phyloP scores from a whole-genome alignment of 2,797 vertebrate species.

The Parotocinclus haroldoi region DNA sequence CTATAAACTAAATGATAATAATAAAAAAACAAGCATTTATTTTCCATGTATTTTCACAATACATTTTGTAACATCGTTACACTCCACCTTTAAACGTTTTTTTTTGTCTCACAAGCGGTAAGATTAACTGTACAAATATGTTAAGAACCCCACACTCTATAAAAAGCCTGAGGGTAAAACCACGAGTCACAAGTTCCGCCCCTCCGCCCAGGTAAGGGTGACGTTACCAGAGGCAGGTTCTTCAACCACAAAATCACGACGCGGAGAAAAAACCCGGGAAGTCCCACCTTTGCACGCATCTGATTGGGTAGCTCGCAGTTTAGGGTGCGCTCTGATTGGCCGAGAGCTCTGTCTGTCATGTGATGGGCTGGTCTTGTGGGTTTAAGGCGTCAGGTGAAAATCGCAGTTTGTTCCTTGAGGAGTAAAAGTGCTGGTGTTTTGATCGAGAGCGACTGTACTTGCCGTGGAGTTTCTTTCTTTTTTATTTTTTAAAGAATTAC shows the following conservation, averaged over 20 bases:
- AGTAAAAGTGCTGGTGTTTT: constrained; percentile 43
- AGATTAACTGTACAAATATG: too few species aligned
- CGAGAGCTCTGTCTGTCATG: constrained; percentile 33
- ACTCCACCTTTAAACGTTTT: too few species aligned
- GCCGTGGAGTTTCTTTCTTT: too few species aligned
- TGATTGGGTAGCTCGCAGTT: constrained; percentile 55
- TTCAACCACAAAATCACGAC: constrained; percentile 43
- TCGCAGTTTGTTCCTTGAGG: constrained; percentile 45
- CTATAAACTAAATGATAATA: too few species aligned
- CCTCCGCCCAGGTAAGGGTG: constrained; percentile 45
- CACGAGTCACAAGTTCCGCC: constrained; percentile 22
- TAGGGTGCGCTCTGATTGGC: constrained; percentile 51
- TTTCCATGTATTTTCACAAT: too few species aligned
- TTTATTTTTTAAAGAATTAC: too few species aligned
- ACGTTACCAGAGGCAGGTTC: constrained; percentile 62
- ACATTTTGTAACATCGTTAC: too few species aligned
- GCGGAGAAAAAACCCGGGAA: constrained; percentile 55
- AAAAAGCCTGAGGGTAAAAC: background rate
- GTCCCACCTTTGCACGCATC: constrained; percentile 55
- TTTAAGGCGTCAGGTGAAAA: constrained; percentile 76
- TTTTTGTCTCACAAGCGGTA: too few species aligned
- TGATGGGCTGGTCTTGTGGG: constrained; percentile 47
- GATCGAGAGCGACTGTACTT: background rate
- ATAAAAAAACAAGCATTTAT: too few species aligned
- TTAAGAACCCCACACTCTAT: too few species aligned